phyloP scores from a whole-genome alignment of 2,113 vertebrate genomes.

The Aspidoscelis tigris region DNA sequence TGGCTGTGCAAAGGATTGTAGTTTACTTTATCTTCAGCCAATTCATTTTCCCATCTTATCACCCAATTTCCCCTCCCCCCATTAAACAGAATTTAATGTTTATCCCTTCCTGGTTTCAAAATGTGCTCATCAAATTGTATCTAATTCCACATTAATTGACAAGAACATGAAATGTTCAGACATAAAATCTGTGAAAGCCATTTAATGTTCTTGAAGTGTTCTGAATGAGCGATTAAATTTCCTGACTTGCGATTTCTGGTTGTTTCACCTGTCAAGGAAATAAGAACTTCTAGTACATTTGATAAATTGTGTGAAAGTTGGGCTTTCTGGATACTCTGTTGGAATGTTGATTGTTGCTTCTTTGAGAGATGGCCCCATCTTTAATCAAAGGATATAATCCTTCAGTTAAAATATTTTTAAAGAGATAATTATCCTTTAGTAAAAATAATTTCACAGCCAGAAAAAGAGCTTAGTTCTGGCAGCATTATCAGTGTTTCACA shows the following conservation, averaged over 20 bases:
- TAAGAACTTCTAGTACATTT: slow-evolving; percentile 12
- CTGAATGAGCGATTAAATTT: slow-evolving; percentile 20
- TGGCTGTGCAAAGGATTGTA: not conserved
- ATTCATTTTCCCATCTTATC: no score
- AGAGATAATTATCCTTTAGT: no score
- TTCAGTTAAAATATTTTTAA: not conserved
- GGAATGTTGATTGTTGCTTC: slow-evolving; percentile 9
- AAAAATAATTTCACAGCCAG: slow-evolving; percentile 4
- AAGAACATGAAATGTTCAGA: not conserved
- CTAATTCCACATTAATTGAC: slow-evolving; percentile 5
- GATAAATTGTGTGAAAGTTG: not conserved
- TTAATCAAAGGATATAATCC: not conserved
- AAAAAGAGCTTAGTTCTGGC: not conserved
- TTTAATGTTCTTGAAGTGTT: slow-evolving; percentile 4
- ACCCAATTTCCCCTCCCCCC: no score
- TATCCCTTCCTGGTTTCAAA: not conserved
- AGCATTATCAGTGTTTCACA: not conserved
- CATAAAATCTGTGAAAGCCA: not conserved
- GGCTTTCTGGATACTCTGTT: not conserved
- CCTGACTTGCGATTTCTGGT: not conserved
- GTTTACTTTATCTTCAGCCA: not conserved
- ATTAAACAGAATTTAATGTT: not conserved
- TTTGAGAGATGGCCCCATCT: not conserved
- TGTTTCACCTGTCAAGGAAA: not conserved
- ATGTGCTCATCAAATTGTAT: not conserved